Evolutionary conservation across 2,888 invertebrate species (phyloP), one percentile per base, ranked within the genome.

Genomic region (Drosophila seclusa): DNA sequence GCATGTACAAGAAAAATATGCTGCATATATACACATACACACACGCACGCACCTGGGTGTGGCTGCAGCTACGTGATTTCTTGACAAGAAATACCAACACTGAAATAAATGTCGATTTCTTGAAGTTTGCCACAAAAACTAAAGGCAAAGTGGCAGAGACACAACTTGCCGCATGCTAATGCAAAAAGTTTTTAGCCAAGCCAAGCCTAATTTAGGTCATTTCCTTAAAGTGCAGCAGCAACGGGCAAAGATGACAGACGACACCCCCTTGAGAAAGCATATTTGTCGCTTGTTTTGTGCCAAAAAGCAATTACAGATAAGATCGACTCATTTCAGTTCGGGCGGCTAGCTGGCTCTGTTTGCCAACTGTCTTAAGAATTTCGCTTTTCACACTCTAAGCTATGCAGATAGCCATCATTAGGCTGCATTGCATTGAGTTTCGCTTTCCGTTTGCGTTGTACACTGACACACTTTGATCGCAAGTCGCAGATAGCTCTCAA

Each of bases 231-330:
- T 80, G 83, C 77, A 74, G 48, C 62, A 38, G 42, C 52, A 55
- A 45, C 45, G 21, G 49, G 42, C 31, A 60, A 76, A 69, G 77
- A 80, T 60, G 80, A 29, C 57, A 67, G 57, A 24, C 45, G 7
- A 45, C 45, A 16, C 42, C 60, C 55, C 61, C 68, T 74, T 71
- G 65, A 78, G 80, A 64, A 66, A 70, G 54, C 70, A 76, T 16
- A 75, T 69, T 77, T 69, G 80, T 79, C 63, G 77, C 74, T 80
- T 73, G 54, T 68, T 64, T 50, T 40, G 29, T 40, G 34, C 70
- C 62, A 81, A 82, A 87, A 89, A 91, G 89, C 87, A 91, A 91
- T 91, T 91, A 90, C 86, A 80, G 90, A 91, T 91, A 91, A 91
- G 91, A 91, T 91, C 90, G 83, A 62, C 83, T 91, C 90, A 91